phyloP scores from a whole-genome alignment of 2,113 vertebrate species.

The Ifrita kowaldi region DNA sequence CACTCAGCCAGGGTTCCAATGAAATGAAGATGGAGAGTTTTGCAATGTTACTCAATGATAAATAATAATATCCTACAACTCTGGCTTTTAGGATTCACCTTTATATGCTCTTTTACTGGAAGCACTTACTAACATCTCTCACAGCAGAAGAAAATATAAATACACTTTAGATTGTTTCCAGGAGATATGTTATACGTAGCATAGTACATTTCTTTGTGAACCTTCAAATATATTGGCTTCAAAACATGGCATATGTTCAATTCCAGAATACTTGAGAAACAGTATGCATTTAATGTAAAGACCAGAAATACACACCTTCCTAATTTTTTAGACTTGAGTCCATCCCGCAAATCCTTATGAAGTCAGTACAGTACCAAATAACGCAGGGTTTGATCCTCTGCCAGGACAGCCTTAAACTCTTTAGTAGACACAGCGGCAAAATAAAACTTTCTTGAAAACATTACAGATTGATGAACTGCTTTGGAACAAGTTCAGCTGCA shows the following conservation, averaged over 20 bases:
- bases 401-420: constrained; percentile 56
- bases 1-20: background rate
- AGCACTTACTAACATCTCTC: background rate
- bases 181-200: background rate
- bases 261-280: constrained; percentile 16
- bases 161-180: constrained; percentile 8
- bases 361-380: constrained; percentile 49
- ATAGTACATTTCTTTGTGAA: background rate
- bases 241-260: constrained; percentile 43
- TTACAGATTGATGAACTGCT: constrained; percentile 70
- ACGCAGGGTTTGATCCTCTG: constrained; percentile 67
- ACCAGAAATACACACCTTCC: constrained; percentile 60
- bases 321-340: constrained; percentile 41
- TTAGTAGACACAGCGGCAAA: constrained; percentile 58
- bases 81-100: background rate
- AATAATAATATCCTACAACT: background rate
- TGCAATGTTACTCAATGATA: background rate
- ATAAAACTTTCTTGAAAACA: constrained; percentile 74
- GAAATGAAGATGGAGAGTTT: background rate
- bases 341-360: constrained; percentile 57
- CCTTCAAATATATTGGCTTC: constrained; percentile 18
- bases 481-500: constrained; percentile 59
- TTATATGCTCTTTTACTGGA: constrained; percentile 4
- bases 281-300: constrained; percentile 46
- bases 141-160: background rate